Conservation (phyloP, 2,113 vertebrate genomes). For the Scartelaos histophorus region DNA sequence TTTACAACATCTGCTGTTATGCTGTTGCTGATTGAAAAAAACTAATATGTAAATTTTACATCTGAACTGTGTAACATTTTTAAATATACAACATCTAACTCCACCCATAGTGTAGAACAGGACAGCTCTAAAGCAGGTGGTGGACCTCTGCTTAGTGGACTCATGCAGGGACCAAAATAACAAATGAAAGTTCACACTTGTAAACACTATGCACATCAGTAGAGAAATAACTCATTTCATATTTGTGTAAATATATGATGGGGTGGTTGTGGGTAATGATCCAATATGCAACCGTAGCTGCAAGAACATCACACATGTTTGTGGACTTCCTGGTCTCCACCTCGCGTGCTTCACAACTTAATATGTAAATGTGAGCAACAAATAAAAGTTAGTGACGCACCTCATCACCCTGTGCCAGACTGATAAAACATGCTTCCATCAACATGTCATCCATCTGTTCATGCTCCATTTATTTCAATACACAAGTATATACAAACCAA, state of each 20-base stretch:
- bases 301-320: background rate
- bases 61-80: too few species aligned
- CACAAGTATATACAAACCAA: background rate
- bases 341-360: background rate
- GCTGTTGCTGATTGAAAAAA: too few species aligned
- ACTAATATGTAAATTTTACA: too few species aligned
- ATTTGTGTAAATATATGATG: too few species aligned
- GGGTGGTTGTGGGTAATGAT: background rate
- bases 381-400: background rate
- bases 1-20: background rate
- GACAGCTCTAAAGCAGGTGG: too few species aligned
- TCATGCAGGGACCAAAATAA: background rate
- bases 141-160: too few species aligned
- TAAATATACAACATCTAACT: too few species aligned
- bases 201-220: too few species aligned
- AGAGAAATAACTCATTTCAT: too few species aligned
- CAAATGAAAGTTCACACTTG: background rate
- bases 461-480: background rate
- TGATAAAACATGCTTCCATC: background rate
- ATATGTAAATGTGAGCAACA: background rate
- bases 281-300: background rate
- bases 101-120: too few species aligned
- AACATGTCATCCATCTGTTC: slow-evolving; percentile 18
- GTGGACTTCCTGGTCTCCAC: background rate
- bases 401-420: background rate